These are phyloP conservation scores for Cepaea hortensis DNA, from an alignment of 2,888 invertebrate species.

Conservation along the genomic window DNA sequence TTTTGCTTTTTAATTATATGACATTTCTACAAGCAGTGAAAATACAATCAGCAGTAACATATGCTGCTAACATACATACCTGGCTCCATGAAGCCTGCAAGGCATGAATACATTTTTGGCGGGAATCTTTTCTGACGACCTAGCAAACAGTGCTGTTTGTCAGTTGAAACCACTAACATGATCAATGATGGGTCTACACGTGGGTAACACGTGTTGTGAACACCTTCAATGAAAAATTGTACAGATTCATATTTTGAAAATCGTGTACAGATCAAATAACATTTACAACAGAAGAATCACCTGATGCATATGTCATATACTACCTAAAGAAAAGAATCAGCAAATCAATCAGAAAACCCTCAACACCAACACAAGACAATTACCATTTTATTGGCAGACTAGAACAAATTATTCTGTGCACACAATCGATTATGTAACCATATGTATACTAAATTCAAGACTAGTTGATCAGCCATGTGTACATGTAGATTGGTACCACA, in stretches of 20 bases:
- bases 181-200: conserved; percentile 77
- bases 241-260: neutral
- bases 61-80: conserved; percentile 57
- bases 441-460: too few relatives aligned
- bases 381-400: too few relatives aligned
- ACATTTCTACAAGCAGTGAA: neutral
- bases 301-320: too few relatives aligned
- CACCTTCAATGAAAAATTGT: conserved; percentile 57
- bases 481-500: too few relatives aligned
- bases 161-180: conserved; percentile 77
- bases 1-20: too few relatives aligned
- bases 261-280: neutral
- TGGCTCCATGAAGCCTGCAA: conserved; percentile 80
- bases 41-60: neutral
- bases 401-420: too few relatives aligned
- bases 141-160: conserved; percentile 76
- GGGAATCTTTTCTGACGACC: conserved; percentile 78
- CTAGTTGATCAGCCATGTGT: too few relatives aligned
- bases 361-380: too few relatives aligned
- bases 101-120: conserved; percentile 78
- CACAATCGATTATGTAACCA: too few relatives aligned
- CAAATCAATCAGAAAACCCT: too few relatives aligned
- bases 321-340: too few relatives aligned
- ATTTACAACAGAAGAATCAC: neutral
- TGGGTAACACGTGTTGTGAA: conserved; percentile 75